phyloP scores from a whole-genome alignment of 2,888 invertebrate species.

The Nezara viridula region DNA sequence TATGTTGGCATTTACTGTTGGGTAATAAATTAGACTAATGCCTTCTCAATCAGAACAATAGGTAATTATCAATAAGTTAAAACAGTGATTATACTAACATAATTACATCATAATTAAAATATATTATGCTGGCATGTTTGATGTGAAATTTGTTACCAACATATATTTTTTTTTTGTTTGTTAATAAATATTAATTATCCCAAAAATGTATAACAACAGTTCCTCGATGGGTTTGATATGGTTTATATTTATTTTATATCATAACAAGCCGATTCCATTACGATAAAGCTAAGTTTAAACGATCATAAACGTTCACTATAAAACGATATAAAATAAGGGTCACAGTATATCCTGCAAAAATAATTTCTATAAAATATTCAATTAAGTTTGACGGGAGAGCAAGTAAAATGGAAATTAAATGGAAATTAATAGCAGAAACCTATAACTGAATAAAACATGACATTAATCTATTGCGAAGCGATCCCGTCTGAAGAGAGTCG shows the following conservation, averaged over 20 bases:
- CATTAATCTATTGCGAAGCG: conserved; percentile 15
- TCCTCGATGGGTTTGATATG: too few relatives aligned
- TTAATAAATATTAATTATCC: too few relatives aligned
- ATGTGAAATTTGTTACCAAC: too few relatives aligned
- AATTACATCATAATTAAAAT: not conserved
- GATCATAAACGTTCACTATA: not conserved
- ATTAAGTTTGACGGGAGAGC: conserved; percentile 21
- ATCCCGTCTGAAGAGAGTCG: not conserved
- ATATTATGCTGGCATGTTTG: too few relatives aligned
- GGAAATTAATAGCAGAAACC: conserved; percentile 23
- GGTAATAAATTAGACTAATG: too few relatives aligned
- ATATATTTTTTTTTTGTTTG: too few relatives aligned
- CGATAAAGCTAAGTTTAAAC: not conserved
- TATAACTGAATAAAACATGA: conserved; percentile 45
- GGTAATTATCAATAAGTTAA: not conserved
- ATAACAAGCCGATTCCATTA: not conserved
- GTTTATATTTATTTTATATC: too few relatives aligned
- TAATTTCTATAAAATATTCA: conserved; percentile 25
- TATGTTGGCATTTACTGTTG: too few relatives aligned
- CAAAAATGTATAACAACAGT: too few relatives aligned
- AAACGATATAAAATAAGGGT: not conserved
- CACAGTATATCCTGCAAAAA: not conserved
- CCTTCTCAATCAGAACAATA: too few relatives aligned
- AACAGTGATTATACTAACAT: not conserved
- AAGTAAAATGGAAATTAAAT: conserved; percentile 7